A percentile compares a stretch with the other conserved stretches of the same genome.
Conservation (phyloP, 64 coral and sea anemone species). For the Platygyra sinensis region DNA sequence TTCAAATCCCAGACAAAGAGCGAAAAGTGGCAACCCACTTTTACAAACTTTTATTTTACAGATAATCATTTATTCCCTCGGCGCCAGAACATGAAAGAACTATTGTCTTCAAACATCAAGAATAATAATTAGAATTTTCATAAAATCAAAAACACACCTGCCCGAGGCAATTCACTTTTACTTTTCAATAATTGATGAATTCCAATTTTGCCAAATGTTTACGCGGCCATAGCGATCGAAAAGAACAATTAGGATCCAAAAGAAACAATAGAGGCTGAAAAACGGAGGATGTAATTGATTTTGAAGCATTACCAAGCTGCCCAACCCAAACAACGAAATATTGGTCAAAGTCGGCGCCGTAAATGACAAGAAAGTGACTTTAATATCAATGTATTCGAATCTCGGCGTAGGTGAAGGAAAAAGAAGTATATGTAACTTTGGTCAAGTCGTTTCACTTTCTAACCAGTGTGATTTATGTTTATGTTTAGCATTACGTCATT, state of each 20-base stretch:
- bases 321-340: not conserved
- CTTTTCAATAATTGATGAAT: slow-evolving; percentile 47
- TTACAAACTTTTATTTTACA: too few relatives aligned
- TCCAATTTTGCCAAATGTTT: slow-evolving; percentile 31
- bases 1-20: not conserved
- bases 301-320: slow-evolving; percentile 4
- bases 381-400: not conserved
- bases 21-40: not conserved
- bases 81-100: not conserved
- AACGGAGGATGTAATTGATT: slow-evolving; percentile 28
- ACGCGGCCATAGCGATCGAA: slow-evolving; percentile 11
- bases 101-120: not conserved
- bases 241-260: slow-evolving; percentile 40
- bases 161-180: not conserved
- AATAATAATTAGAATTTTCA: not conserved
- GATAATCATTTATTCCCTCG: not conserved
- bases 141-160: slow-evolving; percentile 25
- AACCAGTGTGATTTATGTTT: not conserved
- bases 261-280: not conserved
- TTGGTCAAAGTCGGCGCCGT: not conserved
- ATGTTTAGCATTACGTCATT: slow-evolving; percentile 36
- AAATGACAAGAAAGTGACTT: not conserved
- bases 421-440: too few relatives aligned
- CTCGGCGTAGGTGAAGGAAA: too few relatives aligned
- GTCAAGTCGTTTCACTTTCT: not conserved